Evolutionary conservation across 2,888 invertebrate genomes (phyloP), one percentile per base, ranked within the genome.

Genomic region (Mesorhabditis sp.): DNA sequence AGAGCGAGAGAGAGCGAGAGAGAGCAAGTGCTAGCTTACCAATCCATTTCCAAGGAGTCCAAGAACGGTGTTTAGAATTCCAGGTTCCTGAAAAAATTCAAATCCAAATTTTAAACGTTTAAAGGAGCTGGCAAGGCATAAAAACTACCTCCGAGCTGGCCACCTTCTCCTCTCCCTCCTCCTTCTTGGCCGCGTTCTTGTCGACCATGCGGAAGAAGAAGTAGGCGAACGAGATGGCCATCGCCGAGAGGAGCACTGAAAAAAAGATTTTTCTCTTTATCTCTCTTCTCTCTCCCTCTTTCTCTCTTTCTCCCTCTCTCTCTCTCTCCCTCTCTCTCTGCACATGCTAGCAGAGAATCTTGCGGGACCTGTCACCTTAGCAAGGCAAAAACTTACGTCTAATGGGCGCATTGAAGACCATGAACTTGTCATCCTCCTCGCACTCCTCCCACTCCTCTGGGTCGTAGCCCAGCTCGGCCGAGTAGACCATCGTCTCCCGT

Each of bases 361-460:
- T 7, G n/a, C n/a, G n/a, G n/a, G n/a, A n/a, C n/a, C n/a, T n/a
- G n/a, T n/a, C n/a, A n/a, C n/a, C n/a, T 62, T 62, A 62, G 5
- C 62, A 6, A 5, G 15, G 13, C 6, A 28, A 62, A 50, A 13
- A 7, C n/a, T 62, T 41, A 62, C 58, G 7, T 15, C 80, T 74
- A 13, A 76, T 76, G 68, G 78, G 76, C 44, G 74, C 72, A 61
- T 76, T 73, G 71, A 80, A 80, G 42, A 80, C 82, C 44, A 85
- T 73, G 67, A 83, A 80, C 62, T 85, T 82, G 68, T 84, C 82
- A 61, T 75, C 68, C 58, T 78, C 81, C 45, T 78, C 74, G 64
- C 84, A 84, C 69, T 85, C 83, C 69, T 84, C 84, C 84, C 81
- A 81, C 72, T 82, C 82, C 58, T 82, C 82, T 63, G 81, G 81